Evolutionary conservation across 2,113 vertebrate species (phyloP), one percentile per base, ranked within the genome.

Genomic region (Agapornis roseicollis): DNA sequence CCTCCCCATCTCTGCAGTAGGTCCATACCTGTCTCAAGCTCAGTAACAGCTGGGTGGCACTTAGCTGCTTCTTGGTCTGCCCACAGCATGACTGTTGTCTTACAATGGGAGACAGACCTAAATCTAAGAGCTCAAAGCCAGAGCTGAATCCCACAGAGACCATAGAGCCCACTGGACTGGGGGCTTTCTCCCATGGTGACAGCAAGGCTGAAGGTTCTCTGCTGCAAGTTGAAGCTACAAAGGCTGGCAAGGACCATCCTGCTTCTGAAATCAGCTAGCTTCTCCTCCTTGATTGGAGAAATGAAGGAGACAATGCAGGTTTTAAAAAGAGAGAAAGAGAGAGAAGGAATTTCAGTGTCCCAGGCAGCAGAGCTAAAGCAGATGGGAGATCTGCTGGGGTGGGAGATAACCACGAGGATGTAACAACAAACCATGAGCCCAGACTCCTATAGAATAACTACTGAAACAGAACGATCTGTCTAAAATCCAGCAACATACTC

Each of bases 151-250:
- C 8, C 11, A 4, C 16, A 8, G 44, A 47, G 17, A 33, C 3
- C 7, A 31, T 2, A 7, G 10, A 50, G 33, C 0, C 0, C 2
- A 3, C 8, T 89, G 27, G 3, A 42, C 33, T 60, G 23, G 3
- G 9, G 6, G 2, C 3, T 39, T 78, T 86, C 12, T 68, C 37
- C 27, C 10, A 4, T 7, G 31, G 4, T 1, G 0, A 10, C 41
- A 50, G 7, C 17, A 42, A 64, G 39, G 17, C 31, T 74, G 44
- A 50, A 31, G 10, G 7, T 12, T 13, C 33, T 79, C 12, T 68
- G 11, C 42, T 68, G 37, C 42, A 60, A 65, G 17, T 6, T 56
- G 37, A 60, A 35, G 9, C 6, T 39, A 27, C 50, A 79, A 72
- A 55, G 17, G 16, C 10, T 19, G 2, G 12, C 37, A 70, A 81